Conservation (phyloP, 1,140 invertebrate species). For the Oedothorax gibbosus region DNA sequence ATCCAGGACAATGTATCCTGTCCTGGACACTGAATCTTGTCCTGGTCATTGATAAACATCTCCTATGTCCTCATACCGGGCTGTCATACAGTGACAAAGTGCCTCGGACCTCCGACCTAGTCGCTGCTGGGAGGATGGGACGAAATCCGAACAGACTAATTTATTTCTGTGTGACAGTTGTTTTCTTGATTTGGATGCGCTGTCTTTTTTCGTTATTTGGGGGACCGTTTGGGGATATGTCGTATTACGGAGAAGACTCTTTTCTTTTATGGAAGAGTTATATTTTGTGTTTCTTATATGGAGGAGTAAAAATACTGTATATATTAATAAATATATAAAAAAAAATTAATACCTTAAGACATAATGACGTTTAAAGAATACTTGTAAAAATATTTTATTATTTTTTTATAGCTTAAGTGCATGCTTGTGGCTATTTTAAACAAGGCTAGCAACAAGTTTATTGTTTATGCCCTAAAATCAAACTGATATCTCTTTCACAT, state of each 20-base stretch:
- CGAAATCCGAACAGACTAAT: slow-evolving; percentile 50
- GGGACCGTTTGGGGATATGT: slow-evolving; percentile 38
- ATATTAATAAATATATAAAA: too few relatives aligned
- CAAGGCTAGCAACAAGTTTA: too few relatives aligned
- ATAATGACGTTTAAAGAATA: too few relatives aligned
- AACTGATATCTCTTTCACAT: too few relatives aligned
- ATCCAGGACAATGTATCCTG: not conserved
- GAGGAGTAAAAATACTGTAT: too few relatives aligned
- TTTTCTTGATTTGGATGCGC: slow-evolving; percentile 14
- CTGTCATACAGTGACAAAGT: slow-evolving; percentile 49
- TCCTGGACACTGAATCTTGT: not conserved
- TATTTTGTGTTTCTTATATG: too few relatives aligned
- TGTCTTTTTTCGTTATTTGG: slow-evolving; percentile 11
- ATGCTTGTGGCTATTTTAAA: too few relatives aligned
- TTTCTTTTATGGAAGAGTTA: too few relatives aligned
- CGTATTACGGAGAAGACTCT: slow-evolving; percentile 35
- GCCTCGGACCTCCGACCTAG: slow-evolving; percentile 32
- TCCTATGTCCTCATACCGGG: slow-evolving; percentile 4
- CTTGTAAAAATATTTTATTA: too few relatives aligned
- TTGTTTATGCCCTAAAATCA: too few relatives aligned
- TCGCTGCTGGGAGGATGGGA: slow-evolving; percentile 28
- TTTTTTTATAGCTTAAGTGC: too few relatives aligned
- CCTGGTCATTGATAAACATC: slow-evolving; percentile 51
- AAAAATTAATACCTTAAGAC: too few relatives aligned
- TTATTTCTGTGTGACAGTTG: slow-evolving; percentile 45